Conservation (phyloP, 1,140 invertebrate species). For the Stegodyphus mimosarum region DNA sequence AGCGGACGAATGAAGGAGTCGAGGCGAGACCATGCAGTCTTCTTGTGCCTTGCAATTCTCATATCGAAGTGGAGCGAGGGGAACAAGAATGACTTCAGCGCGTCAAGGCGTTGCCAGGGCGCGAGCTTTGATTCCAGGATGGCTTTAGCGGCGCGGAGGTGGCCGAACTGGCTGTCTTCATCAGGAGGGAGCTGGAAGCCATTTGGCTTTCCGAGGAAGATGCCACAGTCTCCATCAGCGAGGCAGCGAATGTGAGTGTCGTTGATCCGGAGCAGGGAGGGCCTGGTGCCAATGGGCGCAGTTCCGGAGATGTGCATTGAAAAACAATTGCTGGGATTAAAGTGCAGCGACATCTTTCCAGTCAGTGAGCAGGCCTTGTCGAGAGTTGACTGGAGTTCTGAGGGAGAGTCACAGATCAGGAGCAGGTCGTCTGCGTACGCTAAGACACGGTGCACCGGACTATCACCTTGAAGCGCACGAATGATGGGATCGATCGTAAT, state of each 20-base stretch:
- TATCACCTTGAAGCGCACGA: neutral
- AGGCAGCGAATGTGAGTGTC: neutral
- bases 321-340: neutral
- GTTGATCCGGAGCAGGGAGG: neutral
- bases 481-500: slow-evolving; percentile 64
- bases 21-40: neutral
- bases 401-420: neutral
- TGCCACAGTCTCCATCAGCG: neutral
- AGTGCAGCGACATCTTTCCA: neutral
- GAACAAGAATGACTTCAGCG: neutral
- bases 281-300: neutral
- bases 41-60: neutral
- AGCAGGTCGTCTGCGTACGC: slow-evolving; percentile 13
- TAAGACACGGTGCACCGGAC: neutral
- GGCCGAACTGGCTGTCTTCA: neutral
- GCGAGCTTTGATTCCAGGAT: neutral
- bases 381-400: neutral
- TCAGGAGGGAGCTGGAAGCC: neutral
- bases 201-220: neutral
- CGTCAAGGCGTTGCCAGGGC: neutral
- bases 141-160: neutral
- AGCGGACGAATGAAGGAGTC: neutral
- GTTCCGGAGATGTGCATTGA: neutral
- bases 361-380: neutral
- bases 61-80: neutral